These are phyloP conservation scores for Epizoanthus stellaris DNA, from an alignment of 92 coral and sea anemone species.

Conservation along the genomic window DNA sequence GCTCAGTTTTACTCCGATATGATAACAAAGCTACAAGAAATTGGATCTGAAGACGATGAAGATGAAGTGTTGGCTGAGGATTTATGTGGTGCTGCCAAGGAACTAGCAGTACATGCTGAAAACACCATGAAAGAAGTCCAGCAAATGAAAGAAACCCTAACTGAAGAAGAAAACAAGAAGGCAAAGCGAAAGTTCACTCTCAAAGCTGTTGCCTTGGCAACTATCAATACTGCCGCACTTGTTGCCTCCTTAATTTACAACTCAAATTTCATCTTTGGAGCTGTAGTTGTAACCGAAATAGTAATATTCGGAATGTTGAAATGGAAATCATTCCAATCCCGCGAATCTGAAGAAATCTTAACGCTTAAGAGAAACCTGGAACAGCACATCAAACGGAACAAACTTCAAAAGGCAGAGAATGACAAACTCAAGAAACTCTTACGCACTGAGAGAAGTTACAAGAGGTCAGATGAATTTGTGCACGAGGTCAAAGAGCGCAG, in stretches of 20 bases:
- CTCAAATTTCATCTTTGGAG: constrained; percentile 63
- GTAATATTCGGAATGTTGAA: constrained; percentile 36
- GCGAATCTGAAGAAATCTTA: constrained; percentile 30
- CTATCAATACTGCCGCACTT: constrained; percentile 53
- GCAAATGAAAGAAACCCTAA: constrained; percentile 35
- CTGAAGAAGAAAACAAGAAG: constrained; percentile 40
- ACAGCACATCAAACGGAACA: constrained; percentile 60
- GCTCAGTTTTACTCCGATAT: constrained; percentile 69
- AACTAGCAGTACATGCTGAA: constrained; percentile 66
- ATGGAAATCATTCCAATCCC: constrained; percentile 32
- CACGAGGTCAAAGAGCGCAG: constrained; percentile 66
- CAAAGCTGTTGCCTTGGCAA: constrained; percentile 50
- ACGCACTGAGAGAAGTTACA: constrained; percentile 73
- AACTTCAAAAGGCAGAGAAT: constrained; percentile 64
- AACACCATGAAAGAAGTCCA: constrained; percentile 29
- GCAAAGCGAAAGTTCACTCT: constrained; percentile 45
- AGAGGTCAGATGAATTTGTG: constrained; percentile 81
- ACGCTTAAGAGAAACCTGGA: constrained; percentile 63
- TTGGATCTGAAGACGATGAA: constrained; percentile 64
- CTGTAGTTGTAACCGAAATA: constrained; percentile 67
- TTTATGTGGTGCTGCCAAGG: constrained; percentile 72
- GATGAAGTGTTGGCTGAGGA: constrained; percentile 68
- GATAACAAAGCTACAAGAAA: constrained; percentile 66
- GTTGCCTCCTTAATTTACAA: constrained; percentile 58
- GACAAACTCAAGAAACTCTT: constrained; percentile 79